Evolutionary conservation across 2,888 invertebrate species (phyloP).

Genomic region (Carabus problematicus): DNA sequence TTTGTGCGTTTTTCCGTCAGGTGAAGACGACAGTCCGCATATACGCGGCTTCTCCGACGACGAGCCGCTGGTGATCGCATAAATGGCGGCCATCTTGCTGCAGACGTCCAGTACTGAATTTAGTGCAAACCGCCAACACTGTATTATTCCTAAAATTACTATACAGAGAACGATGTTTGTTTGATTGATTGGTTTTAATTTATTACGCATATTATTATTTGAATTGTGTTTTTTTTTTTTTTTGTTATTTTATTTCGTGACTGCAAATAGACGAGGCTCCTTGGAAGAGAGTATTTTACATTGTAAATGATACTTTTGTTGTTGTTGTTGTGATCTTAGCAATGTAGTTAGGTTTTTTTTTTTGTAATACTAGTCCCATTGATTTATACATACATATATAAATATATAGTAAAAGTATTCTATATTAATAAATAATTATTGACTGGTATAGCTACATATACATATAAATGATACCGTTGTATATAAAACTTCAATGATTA

Average conservation of each 20-base stretch:
- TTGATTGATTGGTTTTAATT: slow-evolving; percentile 25
- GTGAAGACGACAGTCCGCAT: slow-evolving; percentile 87
- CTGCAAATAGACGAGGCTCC: background rate
- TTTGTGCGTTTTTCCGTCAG: too few species aligned
- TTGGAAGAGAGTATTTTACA: slow-evolving; percentile 26
- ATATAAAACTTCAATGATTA: slow-evolving; percentile 1
- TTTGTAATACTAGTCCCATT: slow-evolving; percentile 29
- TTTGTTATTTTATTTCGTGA: slow-evolving; percentile 30
- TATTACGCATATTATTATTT: slow-evolving; percentile 20
- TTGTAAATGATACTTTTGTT: slow-evolving; percentile 35
- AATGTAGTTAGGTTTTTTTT: slow-evolving; percentile 23
- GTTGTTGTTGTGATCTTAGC: slow-evolving; percentile 36
- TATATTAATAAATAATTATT: slow-evolving; percentile 10
- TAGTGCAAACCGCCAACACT: slow-evolving; percentile 41
- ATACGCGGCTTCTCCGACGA: slow-evolving; percentile 93
- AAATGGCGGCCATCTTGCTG: too few species aligned
- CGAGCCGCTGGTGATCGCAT: slow-evolving; percentile 91
- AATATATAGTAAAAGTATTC: slow-evolving; percentile 24
- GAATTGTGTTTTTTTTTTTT: slow-evolving; percentile 32
- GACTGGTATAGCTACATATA: background rate
- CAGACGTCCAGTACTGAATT: slow-evolving; percentile 34
- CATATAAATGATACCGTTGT: background rate
- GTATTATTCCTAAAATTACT: slow-evolving; percentile 39
- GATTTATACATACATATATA: too few species aligned
- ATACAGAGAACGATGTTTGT: background rate